Evolutionary conservation across 2,797 vertebrate genomes (phyloP), one percentile per base, ranked within the genome.

Genomic region (Silurus aristotelis): DNA sequence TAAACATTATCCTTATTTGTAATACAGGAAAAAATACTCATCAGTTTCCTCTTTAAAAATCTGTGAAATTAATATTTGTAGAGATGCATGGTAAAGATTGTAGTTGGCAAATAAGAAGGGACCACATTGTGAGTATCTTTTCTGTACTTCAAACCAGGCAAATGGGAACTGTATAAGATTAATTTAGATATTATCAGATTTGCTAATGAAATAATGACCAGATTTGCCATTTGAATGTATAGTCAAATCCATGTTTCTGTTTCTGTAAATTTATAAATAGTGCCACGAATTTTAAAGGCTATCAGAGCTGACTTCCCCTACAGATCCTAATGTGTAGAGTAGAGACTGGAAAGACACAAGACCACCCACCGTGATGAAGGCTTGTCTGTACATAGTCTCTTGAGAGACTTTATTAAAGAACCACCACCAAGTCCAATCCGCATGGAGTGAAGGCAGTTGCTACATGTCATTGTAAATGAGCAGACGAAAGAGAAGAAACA

Each of bases 321-420:
- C 52, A 80, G 58, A 85, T 88, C 55, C 68, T 85, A 79, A 85
- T 79, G 58, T 70, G 70, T 48, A 48, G 19, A 48, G 85, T 48
- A 77, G 31, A 60, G 72, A 83, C 76, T 75, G 38, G 38, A 85
- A 58, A 80, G 48, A 81, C 72, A 84, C 7, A 79, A 82, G 89
- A 88, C 87, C 87, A 89, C 89, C 87, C 82, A 88, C 83, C 84
- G 61, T 17, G 79, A 61, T 43, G 48, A 68, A 77, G 10, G 38
- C 64, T 71, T 86, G 56, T 71, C 87, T 82, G 82, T 87, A 48
- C 83, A 64, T 48, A 66, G 71, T 52, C 55, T 84, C 63, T 61
- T 71, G 68, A 84, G 46, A 79, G 64, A 72, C 80, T 87, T 87
- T 43, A 68, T 58, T 83, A 55, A 82, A 67, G 70, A 82, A 80